phyloP scores from a whole-genome alignment of 2,113 vertebrate genomes.

The Amphiprion ocellaris region DNA sequence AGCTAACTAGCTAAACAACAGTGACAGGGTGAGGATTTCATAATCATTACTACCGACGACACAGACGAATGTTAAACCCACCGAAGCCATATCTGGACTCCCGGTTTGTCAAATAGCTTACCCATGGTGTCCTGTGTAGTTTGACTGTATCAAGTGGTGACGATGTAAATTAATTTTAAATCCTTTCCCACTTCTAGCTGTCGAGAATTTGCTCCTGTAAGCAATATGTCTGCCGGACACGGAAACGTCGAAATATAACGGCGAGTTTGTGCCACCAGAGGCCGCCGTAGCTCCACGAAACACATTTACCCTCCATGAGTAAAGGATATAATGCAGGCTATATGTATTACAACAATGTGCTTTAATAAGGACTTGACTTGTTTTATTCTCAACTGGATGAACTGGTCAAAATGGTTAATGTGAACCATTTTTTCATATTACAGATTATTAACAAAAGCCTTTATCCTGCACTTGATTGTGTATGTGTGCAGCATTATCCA shows the following conservation, averaged over 20 bases:
- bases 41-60: constrained; percentile 16
- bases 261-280: constrained; percentile 63
- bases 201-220: constrained; percentile 81
- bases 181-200: constrained; percentile 65
- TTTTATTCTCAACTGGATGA: background rate
- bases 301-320: background rate
- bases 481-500: background rate
- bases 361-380: background rate
- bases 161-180: constrained; percentile 58
- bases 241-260: constrained; percentile 64
- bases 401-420: background rate
- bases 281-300: constrained; percentile 22
- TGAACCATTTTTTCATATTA: background rate
- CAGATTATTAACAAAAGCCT: no score
- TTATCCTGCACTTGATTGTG: no score
- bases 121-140: constrained; percentile 77
- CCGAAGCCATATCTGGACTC: background rate
- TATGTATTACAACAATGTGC: background rate
- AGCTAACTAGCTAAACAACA: constrained; percentile 60
- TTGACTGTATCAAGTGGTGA: constrained; percentile 22
- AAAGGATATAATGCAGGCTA: background rate
- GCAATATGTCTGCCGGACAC: constrained; percentile 85
- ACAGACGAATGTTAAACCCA: background rate
- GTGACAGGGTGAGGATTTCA: constrained; percentile 53
- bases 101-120: constrained; percentile 55